A percentile compares a stretch with the other conserved stretches of the same genome.
Conservation (phyloP, 2,113 vertebrate genomes). For the Neoarius graeffei region DNA sequence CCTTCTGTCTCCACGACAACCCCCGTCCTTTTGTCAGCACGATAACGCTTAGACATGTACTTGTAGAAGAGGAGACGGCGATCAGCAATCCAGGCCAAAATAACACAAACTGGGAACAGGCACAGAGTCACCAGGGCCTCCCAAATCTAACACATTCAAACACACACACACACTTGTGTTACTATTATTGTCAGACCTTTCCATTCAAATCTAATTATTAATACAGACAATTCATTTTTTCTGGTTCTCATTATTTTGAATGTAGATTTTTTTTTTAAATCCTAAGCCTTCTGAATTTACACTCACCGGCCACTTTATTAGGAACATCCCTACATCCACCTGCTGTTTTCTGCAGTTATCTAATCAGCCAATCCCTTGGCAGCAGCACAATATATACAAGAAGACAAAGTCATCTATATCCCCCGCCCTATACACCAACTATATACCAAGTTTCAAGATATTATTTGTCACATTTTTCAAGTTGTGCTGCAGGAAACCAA, state of each 20-base stretch:
- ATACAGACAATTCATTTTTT: background rate
- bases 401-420: too few species aligned
- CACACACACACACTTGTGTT: conserved; percentile 31
- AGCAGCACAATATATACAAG: too few species aligned
- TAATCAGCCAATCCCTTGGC: too few species aligned
- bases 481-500: too few species aligned
- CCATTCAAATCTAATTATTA: background rate
- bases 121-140: conserved; percentile 89
- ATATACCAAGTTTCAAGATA: too few species aligned
- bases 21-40: conserved; percentile 88
- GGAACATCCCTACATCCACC: too few species aligned
- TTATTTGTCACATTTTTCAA: too few species aligned
- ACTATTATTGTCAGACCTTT: background rate
- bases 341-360: too few species aligned
- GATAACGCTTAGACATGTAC: conserved; percentile 93
- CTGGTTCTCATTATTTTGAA: too few species aligned
- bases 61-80: conserved; percentile 96
- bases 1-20: conserved; percentile 93
- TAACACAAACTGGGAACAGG: conserved; percentile 91
- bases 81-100: conserved; percentile 94
- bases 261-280: background rate
- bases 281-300: background rate
- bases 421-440: too few species aligned
- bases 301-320: too few species aligned
- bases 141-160: conserved; percentile 77